phyloP scores from a whole-genome alignment of 2,797 vertebrate genomes.

The Sphaeramia orbicularis region DNA sequence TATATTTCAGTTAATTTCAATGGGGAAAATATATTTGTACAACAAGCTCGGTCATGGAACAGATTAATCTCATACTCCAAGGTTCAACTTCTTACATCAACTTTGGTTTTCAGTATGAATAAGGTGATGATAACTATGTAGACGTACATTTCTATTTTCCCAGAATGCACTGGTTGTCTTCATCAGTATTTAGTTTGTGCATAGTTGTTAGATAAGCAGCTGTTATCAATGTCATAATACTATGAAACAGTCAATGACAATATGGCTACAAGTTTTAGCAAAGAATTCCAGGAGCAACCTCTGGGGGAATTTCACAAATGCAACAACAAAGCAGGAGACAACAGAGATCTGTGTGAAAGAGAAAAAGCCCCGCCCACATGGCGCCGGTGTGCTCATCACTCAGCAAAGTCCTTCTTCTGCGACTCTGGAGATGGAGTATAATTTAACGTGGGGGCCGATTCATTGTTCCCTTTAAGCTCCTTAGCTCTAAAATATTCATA shows the following conservation, averaged over 20 bases:
- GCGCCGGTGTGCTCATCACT: slow-evolving; percentile 66
- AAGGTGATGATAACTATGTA: too few relatives aligned
- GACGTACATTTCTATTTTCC: too few relatives aligned
- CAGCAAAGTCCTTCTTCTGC: slow-evolving; percentile 71
- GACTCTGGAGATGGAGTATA: slow-evolving; percentile 82
- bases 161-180: too few relatives aligned
- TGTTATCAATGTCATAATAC: too few relatives aligned
- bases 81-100: too few relatives aligned
- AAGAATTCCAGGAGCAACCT: slow-evolving; percentile 17
- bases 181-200: too few relatives aligned
- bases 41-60: too few relatives aligned
- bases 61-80: too few relatives aligned
- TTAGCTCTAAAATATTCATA: slow-evolving; percentile 89
- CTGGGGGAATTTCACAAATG: slow-evolving; percentile 43
- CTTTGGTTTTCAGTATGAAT: too few relatives aligned
- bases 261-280: slow-evolving; percentile 30
- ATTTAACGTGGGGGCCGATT: slow-evolving; percentile 85
- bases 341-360: slow-evolving; percentile 43
- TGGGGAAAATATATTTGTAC: too few relatives aligned
- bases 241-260: slow-evolving; percentile 1
- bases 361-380: slow-evolving; percentile 52
- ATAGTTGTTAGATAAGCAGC: too few relatives aligned
- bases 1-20: too few relatives aligned
- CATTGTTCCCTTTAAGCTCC: slow-evolving; percentile 88
- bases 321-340: slow-evolving; percentile 42